A percentile compares a stretch with the other conserved stretches of the same genome.
phyloP scores from a whole-genome alignment of 2,113 vertebrate species.

The Mellivora capensis region DNA sequence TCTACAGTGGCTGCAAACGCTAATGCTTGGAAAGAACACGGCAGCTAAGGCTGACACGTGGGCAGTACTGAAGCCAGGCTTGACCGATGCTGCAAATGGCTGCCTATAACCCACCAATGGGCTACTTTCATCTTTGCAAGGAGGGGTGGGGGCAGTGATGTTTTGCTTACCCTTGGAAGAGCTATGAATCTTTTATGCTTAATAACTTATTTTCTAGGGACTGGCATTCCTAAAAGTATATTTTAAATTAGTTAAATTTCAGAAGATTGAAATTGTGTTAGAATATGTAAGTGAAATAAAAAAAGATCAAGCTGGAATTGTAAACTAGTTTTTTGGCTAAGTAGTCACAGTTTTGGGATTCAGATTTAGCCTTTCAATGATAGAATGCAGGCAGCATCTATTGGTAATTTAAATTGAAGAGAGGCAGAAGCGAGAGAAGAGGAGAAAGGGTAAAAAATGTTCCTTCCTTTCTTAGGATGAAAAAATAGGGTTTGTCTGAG shows the following conservation, averaged over 20 bases:
- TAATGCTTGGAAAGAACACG: not conserved
- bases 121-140: not conserved
- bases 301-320: constrained; percentile 27
- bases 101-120: fast-evolving
- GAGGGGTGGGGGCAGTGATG: fast-evolving
- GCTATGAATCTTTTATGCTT: not conserved
- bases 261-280: not conserved
- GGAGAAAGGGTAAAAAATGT: not conserved
- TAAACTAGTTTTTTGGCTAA: constrained; percentile 33
- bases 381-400: constrained; percentile 12
- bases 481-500: not conserved
- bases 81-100: fast-evolving
- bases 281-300: constrained; percentile 4
- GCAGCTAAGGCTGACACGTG: fast-evolving
- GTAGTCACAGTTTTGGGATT: constrained; percentile 19
- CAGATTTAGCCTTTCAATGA: constrained; percentile 7
- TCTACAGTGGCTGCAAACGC: not conserved
- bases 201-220: not conserved
- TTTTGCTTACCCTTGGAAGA: not conserved
- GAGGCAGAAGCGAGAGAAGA: not conserved
- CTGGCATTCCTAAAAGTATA: not conserved
- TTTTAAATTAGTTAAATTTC: constrained; percentile 26
- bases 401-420: not conserved
- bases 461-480: not conserved
- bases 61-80: fast-evolving